Base-by-base conservation (phyloP, 2,888 invertebrate species). In the Oligia fasciuncula region DNA sequence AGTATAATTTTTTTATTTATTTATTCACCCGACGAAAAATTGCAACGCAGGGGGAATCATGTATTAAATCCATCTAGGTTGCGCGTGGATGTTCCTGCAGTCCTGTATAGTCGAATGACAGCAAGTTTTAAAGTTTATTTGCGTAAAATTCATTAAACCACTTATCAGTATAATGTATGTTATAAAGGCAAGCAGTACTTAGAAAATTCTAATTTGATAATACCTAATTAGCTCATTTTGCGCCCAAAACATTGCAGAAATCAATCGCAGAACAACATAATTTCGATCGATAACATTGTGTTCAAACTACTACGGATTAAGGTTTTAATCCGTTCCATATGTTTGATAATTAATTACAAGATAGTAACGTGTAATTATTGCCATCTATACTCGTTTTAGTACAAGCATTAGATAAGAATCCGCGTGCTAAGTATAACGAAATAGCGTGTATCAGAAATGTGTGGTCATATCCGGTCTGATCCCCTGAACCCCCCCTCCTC, bases 271-370 rank as follows among this genome's bases (percentile, higher is more conserved):
- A 54, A 9, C 23, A 9, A 70, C 14, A 23, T 51, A 68, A n/a
- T 54, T 13, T 54, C 23, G 43, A 54, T n/a, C 54, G 76, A 78
- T 69, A 69, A 63, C n/a, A 76, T 65, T 78, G 62, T 76, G 17
- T 46, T 46, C 29, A 35, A 46, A 68, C 17, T 11, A 43, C 17
- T 19, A 73, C 51, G 6, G 63, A 76, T 65, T 73, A 73, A 4
- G 0, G 23, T 73, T 71, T 76, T 76, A 51, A 73, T 77, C 73
- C 17, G 46, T 46, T 65, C 23, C 65, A 35, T 43, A 43, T 46
- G 46, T 77, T 46, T 46, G 65, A 77, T 77, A 73, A 73, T 66
- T 46, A 29, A 29, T 29, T 17, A 35, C 8, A 43, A 76, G 73
- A 63, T 76, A 65, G 11, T 60, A 35, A 17, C n/a, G 23, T 40